Evolutionary conservation across 2,113 vertebrate species (phyloP).

Genomic region (Poicephalus gulielmi): DNA sequence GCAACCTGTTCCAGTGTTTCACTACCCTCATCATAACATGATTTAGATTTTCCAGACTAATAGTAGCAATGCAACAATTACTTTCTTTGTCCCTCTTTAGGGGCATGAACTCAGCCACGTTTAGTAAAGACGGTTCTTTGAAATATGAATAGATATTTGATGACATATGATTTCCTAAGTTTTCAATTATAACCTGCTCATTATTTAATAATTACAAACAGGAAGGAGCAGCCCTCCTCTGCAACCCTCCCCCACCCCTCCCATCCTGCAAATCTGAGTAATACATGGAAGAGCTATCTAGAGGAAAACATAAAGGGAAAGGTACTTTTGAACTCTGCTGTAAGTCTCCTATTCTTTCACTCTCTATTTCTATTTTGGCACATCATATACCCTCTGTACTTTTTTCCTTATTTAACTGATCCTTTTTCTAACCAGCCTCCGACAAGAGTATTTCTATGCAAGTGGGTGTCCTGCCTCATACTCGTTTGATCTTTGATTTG

Average conservation of each 20-base stretch:
- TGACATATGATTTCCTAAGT: neutral
- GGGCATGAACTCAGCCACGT: fast-evolving
- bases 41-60: neutral
- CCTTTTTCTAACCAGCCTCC: neutral
- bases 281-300: neutral
- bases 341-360: neutral
- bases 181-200: neutral
- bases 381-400: neutral
- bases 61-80: neutral
- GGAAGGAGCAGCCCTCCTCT: neutral
- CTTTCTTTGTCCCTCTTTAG: neutral
- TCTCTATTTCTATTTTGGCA: neutral
- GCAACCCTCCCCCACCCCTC: fast-evolving
- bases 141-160: neutral
- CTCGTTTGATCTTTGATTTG: conserved; percentile 25
- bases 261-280: neutral
- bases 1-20: neutral
- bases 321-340: neutral
- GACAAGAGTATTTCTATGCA: neutral
- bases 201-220: neutral
- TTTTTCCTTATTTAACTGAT: neutral
- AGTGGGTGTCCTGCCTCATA: neutral
- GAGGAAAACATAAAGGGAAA: neutral
- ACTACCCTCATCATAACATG: neutral
- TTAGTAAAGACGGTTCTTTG: neutral